phyloP scores from a whole-genome alignment of 2,888 invertebrate genomes.

The Exephanes ischioxanthus region DNA sequence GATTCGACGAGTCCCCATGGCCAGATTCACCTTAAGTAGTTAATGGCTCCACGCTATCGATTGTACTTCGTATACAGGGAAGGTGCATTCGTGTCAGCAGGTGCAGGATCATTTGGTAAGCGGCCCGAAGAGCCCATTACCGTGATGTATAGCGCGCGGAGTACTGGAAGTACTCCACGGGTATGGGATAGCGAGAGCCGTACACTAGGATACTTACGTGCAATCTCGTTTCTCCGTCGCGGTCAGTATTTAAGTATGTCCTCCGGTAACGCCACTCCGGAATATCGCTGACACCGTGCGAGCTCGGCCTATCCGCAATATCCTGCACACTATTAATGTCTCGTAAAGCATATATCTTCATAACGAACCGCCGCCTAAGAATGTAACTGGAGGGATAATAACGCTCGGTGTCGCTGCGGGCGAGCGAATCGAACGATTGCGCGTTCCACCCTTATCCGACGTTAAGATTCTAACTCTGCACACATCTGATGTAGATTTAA shows the following conservation, averaged over 20 bases:
- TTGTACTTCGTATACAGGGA: background rate
- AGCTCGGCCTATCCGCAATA: slow-evolving; percentile 41
- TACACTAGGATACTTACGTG: slow-evolving; percentile 42
- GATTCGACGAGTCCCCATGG: background rate
- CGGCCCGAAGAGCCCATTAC: slow-evolving; percentile 65
- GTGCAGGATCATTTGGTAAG: slow-evolving; percentile 57
- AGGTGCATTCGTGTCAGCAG: slow-evolving; percentile 44
- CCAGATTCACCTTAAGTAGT: background rate
- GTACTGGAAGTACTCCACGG: slow-evolving; percentile 31
- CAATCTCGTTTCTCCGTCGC: slow-evolving; percentile 64
- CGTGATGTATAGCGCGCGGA: slow-evolving; percentile 64
- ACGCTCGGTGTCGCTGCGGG: slow-evolving; percentile 50
- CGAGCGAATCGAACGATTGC: slow-evolving; percentile 38
- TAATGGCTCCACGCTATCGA: background rate
- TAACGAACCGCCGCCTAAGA: slow-evolving; percentile 62
- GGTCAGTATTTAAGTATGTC: slow-evolving; percentile 68
- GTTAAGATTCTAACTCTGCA: background rate
- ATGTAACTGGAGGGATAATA: slow-evolving; percentile 39
- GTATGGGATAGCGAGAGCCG: slow-evolving; percentile 38
- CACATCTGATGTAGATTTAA: background rate
- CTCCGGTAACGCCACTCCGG: slow-evolving; percentile 38
- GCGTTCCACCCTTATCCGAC: slow-evolving; percentile 13
- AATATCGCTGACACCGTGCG: slow-evolving; percentile 28
- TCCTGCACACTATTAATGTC: slow-evolving; percentile 66
- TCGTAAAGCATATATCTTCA: slow-evolving; percentile 66